Evolutionary conservation across 1,140 invertebrate species (phyloP), one percentile per base, ranked within the genome.

Genomic region (Caenorhabditis latens): DNA sequence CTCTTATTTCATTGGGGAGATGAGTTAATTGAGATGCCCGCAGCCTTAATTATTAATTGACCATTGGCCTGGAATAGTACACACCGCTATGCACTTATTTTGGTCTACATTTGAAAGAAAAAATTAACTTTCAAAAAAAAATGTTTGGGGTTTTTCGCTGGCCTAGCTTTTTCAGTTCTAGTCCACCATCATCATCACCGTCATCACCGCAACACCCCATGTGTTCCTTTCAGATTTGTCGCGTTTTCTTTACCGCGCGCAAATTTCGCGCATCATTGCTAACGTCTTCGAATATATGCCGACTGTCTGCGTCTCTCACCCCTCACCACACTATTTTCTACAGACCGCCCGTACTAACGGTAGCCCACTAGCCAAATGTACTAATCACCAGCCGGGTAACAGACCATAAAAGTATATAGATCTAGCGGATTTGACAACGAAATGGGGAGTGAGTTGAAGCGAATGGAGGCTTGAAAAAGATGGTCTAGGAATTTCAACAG

Each of bases 31-130:
- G 19, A 67, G 71, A 13, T 24, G 71, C 71, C 14, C 40, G 4
- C 43, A n/a, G 24, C 71, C 71, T 79, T 79, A 32, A 79, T 79
- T 43, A 79, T 40, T 43, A 42, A 43, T 43, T 79, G 71, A 79
- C 43, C 24, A 79, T 79, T 32, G 24, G 19, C 71, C 32, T n/a
- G 32, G 43, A 32, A 32, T 42, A 21, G 82, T 42, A 21, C n/a
- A 21, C 50, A 53, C 48, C 53, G 43, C 48, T 55, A 50, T 50
- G n/a, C 50, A 0, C 50, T 16, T 53, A 11, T 9, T 0, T 16
- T 11, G 4, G 50, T 9, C 50, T 32, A 32, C 2, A 32, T 32
- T 32, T 32, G 32, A 32, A 32, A 2, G 32, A 32, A 32, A 32
- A 32, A 32, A 53, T 11, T 11, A 53, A 53, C 50, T 53, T 53